Percentiles rank a stretch among this genome's conserved stretches.
These are phyloP conservation scores for Sciaenops ocellatus DNA, from an alignment of 2,797 vertebrate genomes.

Conservation along the genomic window DNA sequence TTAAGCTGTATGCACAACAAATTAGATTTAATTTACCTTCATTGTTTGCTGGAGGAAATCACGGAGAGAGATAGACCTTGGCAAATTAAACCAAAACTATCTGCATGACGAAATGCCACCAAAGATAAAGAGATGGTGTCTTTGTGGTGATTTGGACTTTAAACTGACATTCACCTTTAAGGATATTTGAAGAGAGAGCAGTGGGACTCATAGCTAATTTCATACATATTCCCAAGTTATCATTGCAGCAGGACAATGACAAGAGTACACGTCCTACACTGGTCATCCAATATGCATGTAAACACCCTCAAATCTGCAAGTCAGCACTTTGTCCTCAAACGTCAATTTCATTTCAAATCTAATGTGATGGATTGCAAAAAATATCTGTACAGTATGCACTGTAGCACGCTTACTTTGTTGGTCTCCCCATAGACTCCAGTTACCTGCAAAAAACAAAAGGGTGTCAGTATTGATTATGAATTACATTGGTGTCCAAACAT, in stretches of 20 bases:
- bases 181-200: background rate
- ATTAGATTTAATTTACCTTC: background rate
- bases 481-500: conserved; percentile 10
- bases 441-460: conserved; percentile 87
- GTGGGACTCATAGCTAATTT: background rate
- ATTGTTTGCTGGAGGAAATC: background rate
- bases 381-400: background rate
- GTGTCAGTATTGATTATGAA: conserved; percentile 50
- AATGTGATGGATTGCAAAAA: background rate
- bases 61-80: background rate
- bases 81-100: background rate
- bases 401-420: conserved; percentile 92
- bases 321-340: background rate
- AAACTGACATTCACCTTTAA: background rate
- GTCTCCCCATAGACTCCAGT: conserved; percentile 98
- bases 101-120: background rate
- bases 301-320: conserved; percentile 4
- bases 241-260: background rate
- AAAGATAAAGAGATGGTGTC: background rate
- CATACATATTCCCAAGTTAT: background rate
- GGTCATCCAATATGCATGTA: background rate
- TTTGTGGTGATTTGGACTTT: background rate
- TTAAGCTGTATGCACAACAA: background rate
- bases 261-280: background rate
- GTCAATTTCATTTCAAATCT: conserved; percentile 13